Base-by-base conservation (phyloP, 2,888 invertebrate genomes). In the Pseudolycoriella hygida region DNA sequence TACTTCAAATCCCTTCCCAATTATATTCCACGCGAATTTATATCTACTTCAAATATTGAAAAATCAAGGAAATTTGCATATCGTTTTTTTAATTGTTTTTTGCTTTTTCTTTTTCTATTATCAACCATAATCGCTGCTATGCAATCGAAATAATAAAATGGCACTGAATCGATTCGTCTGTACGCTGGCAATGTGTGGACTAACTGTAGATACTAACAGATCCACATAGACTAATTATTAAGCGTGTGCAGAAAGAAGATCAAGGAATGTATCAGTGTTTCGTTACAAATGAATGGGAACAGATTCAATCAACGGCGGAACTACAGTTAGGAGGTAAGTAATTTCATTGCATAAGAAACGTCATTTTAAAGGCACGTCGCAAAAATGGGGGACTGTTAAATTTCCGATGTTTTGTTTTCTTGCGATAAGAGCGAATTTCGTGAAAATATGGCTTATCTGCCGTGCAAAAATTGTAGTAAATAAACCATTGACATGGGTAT, bases 251-350 rank as follows among this genome's bases (percentile, higher is more conserved):
- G 52, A 78, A 80, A 53, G 80, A 82, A 47, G 90, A 92, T 62
- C 77, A 82, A 47, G 93, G 92, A 38, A 82, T 90, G 76, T 93
- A 88, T 65, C 92, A 93, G 58, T 93, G 92, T 61, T 78, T 90
- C 54, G 85, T 82, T 5, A 78, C 79, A 56, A 87, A 86, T 57
- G 79, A 82, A 52, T 80, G 80, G 67, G 87, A 88, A 58, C 84
- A 86, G 63, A 78, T 80, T 14, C 87, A 87, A 60, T 86, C 84
- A 10, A 76, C 80, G 1, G 79, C 85, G 2, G 86, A 89, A 60
- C 70, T 86, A 42, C 72, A 80, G 54, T 71, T 88, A 56, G 86
- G 88, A 53, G 81, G 85, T 85, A 64, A 70, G 70, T 58, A 43
- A 37, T 30, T 8, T 6, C 25, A 8, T 25, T 25, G n/a, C n/a